Evolutionary conservation across 2,888 invertebrate species (phyloP), one percentile per base, ranked within the genome.

Genomic region (Oxytorus armatus): DNA sequence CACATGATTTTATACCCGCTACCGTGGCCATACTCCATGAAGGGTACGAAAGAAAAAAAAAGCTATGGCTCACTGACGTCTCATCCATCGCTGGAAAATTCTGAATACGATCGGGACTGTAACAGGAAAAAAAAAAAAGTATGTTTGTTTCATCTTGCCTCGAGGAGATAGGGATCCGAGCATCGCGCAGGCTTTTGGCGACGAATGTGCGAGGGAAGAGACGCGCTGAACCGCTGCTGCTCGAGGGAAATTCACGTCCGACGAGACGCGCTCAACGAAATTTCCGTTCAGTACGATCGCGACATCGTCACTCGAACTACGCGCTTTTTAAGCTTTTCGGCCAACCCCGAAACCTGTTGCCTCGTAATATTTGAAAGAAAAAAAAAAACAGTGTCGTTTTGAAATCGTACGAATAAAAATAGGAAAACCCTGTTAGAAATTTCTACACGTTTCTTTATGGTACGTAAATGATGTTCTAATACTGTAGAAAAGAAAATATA

Each of bases 281-380:
- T 65, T 77, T 79, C 68, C 69, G 79, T 66, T n/a, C 77, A 82
- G 82, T 82, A 79, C 68, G 63, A 68, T 80, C 79, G 79, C 79
- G 76, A 74, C 82, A 75, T 66, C 77, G 77, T 49, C 39, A 8
- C 57, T 44, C 36, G 47, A 18, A 21, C 36, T 33, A 14, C 66
- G 51, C 66, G 51, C n/a, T 49, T 49, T 33, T n/a, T 21, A 21
- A 36, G 36, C 11, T 16, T 8, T 29, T 16, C 18, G 16, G 18
- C 3, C 18, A 10, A n/a, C 42, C n/a, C 42, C 2, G 2, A 3
- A 5, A 49, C 49, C 70, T 70, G 57, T 70, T 70, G 57, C 70
- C 70, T 42, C 69, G 55, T 29, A 29, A 29, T 29, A 42, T 42
- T 11, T 0, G 4, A 16, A 42, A 25, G n/a, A n/a, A n/a, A n/a